These are phyloP conservation scores for Sternotherus odoratus DNA, from an alignment of 2,797 vertebrate genomes.

Conservation along the genomic window DNA sequence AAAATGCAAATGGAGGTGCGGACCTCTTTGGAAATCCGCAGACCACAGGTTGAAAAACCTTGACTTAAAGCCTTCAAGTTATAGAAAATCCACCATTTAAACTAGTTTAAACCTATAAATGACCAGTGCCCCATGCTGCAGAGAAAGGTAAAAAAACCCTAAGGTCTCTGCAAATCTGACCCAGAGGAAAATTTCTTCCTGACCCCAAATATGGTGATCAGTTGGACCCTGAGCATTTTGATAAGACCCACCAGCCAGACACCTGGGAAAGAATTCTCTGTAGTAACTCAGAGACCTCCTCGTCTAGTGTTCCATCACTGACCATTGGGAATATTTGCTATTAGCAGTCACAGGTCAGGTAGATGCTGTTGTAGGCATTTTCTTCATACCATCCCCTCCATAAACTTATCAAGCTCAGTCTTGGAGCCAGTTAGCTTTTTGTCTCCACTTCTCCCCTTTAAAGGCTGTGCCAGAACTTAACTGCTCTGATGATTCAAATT, in stretches of 20 bases:
- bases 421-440: background rate
- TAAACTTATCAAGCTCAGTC: background rate
- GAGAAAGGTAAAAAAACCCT: background rate
- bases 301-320: background rate
- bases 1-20: too few relatives aligned
- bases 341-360: background rate
- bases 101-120: background rate
- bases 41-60: too few relatives aligned
- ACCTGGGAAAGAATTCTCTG: background rate
- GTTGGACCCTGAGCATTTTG: background rate
- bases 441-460: background rate
- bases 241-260: background rate
- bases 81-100: background rate
- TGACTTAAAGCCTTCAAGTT: background rate
- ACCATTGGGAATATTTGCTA: background rate
- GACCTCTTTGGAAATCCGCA: too few relatives aligned
- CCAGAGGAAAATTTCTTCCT: background rate
- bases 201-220: background rate
- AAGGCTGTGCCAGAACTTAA: background rate
- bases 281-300: background rate
- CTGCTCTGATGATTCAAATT: background rate
- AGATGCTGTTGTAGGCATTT: background rate
- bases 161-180: background rate
- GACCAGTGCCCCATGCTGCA: background rate
- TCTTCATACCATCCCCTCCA: background rate